Evolutionary conservation across 2,113 vertebrate species (phyloP).

Genomic region (Pionites leucogaster): DNA sequence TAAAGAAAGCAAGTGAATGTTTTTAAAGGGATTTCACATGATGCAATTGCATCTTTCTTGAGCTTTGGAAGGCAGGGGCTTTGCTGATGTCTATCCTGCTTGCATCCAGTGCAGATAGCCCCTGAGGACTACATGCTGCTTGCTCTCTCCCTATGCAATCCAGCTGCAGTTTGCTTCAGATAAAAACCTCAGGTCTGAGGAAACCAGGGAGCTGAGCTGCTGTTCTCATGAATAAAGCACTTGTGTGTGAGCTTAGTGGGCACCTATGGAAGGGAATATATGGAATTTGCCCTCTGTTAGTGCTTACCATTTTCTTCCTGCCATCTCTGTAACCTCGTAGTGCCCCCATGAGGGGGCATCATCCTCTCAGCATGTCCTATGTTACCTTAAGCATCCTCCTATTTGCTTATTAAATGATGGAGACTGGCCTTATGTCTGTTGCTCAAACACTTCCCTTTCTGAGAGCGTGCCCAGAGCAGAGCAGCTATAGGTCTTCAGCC

Average conservation of each 20-base stretch:
- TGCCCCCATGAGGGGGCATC: background rate
- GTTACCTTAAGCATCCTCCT: background rate
- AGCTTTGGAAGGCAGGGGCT: background rate
- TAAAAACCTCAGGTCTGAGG: background rate
- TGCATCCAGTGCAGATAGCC: background rate
- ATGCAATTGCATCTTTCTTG: background rate
- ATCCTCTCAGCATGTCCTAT: background rate
- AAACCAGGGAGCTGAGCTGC: background rate
- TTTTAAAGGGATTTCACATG: background rate
- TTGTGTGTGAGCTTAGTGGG: background rate
- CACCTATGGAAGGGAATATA: background rate
- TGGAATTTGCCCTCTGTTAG: background rate
- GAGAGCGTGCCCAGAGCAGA: background rate
- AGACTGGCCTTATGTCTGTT: background rate
- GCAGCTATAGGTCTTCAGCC: background rate
- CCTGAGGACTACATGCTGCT: background rate
- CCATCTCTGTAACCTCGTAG: background rate
- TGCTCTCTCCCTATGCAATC: background rate
- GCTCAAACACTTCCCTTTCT: background rate
- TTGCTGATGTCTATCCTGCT: background rate
- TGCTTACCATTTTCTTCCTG: background rate
- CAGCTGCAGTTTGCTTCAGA: background rate
- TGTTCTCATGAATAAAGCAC: background rate
- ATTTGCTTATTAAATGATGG: background rate
- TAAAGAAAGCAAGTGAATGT: background rate